Conservation (phyloP, 2,797 vertebrate genomes). For the Hapalemur alaotrensis region DNA sequence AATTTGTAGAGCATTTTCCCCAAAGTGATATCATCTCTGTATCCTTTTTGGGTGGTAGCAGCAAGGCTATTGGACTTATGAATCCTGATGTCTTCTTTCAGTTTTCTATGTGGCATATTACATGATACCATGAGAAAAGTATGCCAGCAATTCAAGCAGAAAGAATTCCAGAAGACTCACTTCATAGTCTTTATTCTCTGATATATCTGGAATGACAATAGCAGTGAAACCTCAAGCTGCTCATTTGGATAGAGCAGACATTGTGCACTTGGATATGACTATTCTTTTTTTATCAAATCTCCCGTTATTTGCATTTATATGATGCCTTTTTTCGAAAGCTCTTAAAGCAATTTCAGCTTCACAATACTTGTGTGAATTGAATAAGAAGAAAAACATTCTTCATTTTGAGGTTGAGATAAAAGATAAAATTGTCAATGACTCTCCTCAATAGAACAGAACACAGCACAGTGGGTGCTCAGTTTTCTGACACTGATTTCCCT, state of each 20-base stretch:
- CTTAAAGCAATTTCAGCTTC: conserved; percentile 65
- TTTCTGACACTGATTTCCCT: not conserved
- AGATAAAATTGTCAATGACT: conserved; percentile 52
- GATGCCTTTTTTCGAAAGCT: conserved; percentile 55
- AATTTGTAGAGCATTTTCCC: not conserved
- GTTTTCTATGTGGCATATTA: conserved; percentile 11
- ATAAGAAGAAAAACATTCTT: conserved; percentile 64
- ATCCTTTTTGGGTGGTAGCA: not conserved
- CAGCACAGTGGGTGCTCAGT: not conserved
- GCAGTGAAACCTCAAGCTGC: conserved; percentile 10
- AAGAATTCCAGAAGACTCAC: conserved; percentile 31
- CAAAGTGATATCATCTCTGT: not conserved
- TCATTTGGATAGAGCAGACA: conserved; percentile 40
- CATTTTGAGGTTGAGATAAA: conserved; percentile 58
- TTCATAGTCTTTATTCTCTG: not conserved
- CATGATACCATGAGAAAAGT: conserved; percentile 22
- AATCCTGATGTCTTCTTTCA: not conserved
- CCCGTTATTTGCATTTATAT: conserved; percentile 72
- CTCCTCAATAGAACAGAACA: not conserved
- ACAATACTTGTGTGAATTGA: conserved; percentile 59
- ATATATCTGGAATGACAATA: not conserved
- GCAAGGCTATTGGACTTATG: not conserved
- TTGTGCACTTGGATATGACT: conserved; percentile 35
- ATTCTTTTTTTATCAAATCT: conserved; percentile 47
- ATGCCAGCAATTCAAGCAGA: conserved; percentile 6